Percentiles rank a stretch among this genome's conserved stretches.
Evolutionary conservation across 2,113 vertebrate genomes (phyloP).

Genomic region (Rhadina sibilatrix): DNA sequence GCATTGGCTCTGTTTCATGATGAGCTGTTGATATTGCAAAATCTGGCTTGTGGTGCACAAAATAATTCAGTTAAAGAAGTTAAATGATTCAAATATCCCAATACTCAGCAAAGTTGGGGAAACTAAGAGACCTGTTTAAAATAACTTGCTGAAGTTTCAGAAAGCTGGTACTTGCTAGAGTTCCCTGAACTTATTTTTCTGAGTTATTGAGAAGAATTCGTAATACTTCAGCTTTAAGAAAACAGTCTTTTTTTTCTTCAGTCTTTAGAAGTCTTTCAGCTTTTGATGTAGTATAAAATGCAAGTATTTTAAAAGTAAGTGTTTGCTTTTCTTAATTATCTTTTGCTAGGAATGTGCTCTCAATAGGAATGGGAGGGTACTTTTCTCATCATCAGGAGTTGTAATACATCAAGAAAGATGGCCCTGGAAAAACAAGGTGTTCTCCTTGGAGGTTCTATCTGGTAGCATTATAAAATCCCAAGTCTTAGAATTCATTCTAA

Average conservation of each 20-base stretch:
- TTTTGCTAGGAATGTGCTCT: not conserved
- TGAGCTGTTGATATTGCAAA: conserved; percentile 48
- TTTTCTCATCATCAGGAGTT: not conserved
- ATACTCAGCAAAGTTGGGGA: conserved; percentile 28
- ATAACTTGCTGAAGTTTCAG: conserved; percentile 41
- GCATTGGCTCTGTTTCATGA: conserved; percentile 4
- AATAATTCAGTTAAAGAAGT: conserved; percentile 21
- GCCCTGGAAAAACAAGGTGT: not conserved
- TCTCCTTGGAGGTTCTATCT: not conserved
- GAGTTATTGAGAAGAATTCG: not conserved
- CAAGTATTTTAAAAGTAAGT: not conserved
- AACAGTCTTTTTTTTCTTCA: not conserved
- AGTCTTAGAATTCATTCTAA: not conserved
- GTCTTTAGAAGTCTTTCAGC: not conserved
- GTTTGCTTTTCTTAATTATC: not conserved
- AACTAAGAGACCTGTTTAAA: conserved; percentile 16
- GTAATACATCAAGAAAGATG: not conserved
- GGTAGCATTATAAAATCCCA: not conserved
- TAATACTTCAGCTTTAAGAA: not conserved
- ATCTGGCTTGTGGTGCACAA: not conserved
- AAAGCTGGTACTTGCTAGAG: not conserved
- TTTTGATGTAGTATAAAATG: not conserved
- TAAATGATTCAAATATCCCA: conserved; percentile 48
- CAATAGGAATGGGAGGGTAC: not conserved
- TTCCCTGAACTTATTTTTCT: not conserved